Evolutionary conservation across 2,113 vertebrate species (phyloP), one percentile per base, ranked within the genome.

Genomic region (western clawed frog (Xenopus tropicalis)): DNA sequence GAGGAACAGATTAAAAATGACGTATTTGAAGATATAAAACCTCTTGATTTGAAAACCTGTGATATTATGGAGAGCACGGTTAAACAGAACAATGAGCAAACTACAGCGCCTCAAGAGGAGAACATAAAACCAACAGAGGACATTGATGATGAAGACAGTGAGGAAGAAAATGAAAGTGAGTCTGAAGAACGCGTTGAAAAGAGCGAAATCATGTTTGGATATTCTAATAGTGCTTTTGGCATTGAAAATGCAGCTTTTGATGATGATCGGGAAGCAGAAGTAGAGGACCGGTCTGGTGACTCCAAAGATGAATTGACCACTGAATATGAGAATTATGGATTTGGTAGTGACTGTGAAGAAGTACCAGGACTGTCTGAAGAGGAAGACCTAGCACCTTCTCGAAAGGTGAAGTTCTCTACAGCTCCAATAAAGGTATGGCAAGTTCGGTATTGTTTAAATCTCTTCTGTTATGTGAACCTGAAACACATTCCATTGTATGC

Each of bases 221-320:
- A 77, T 46, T 88, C 88, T 66, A 85, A 91, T 2, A 82, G 78
- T 6, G 85, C 89, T 79, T 93, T 89, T 69, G 94, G 94, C 46
- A 95, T 96, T 77, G 94, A 95, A 83, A 97, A 97, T 48, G 92
- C 85, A 65, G 95, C 91, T 44, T 97, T 97, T 90, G 90, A 94
- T 81, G 93, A 94, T 80, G 91, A 93, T 68, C 90, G 85, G 80
- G 91, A 92, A 78, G 78, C 80, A 24, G 91, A 93, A 43, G 65
- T 85, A 77, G 82, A 82, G 89, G 73, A 81, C 77, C 84, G 80
- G 69, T 70, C 43, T 42, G 79, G 77, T 66, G 83, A 87, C 70
- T 73, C 71, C 2, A 86, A 79, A 11, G 79, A 83, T 72, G 83
- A 72, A 68, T 63, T 91, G 68, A 86, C 82, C 61, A 71, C 59